A percentile compares a stretch with the other conserved stretches of the same genome.
Evolutionary conservation across 2,113 vertebrate genomes (phyloP).

Genomic region (Hipposideros armiger): DNA sequence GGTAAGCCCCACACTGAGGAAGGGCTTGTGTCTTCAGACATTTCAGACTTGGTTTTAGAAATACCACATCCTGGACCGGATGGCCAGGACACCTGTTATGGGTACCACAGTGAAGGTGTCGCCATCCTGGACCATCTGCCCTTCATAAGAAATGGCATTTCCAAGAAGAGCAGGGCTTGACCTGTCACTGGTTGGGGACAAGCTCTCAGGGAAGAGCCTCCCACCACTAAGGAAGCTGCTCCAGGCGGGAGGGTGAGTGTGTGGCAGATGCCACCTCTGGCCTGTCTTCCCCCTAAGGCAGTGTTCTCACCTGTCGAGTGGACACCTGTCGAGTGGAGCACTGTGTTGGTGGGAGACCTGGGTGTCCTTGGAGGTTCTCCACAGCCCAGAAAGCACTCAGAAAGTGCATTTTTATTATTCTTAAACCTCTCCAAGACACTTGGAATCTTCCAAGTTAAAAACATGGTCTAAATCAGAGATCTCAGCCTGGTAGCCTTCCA

Average conservation of each 20-base stretch:
- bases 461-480: neutral
- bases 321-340: neutral
- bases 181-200: neutral
- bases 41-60: conserved; percentile 54
- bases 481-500: neutral
- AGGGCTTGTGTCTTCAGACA: neutral
- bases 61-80: neutral
- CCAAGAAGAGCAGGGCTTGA: conserved; percentile 31
- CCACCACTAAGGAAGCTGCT: neutral
- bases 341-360: neutral
- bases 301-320: neutral
- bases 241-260: conserved; percentile 38
- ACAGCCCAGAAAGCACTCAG: neutral
- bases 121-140: conserved; percentile 54
- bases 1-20: neutral
- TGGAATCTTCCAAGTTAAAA: neutral
- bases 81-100: neutral
- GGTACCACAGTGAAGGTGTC: neutral
- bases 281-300: neutral
- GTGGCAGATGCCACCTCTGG: neutral
- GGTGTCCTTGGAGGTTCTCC: neutral
- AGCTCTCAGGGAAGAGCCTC: neutral
- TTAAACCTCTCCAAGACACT: neutral
- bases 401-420: neutral
- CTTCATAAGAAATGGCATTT: neutral